Conservation (phyloP, 1,140 invertebrate species). For the Eriosoma lanigerum region DNA sequence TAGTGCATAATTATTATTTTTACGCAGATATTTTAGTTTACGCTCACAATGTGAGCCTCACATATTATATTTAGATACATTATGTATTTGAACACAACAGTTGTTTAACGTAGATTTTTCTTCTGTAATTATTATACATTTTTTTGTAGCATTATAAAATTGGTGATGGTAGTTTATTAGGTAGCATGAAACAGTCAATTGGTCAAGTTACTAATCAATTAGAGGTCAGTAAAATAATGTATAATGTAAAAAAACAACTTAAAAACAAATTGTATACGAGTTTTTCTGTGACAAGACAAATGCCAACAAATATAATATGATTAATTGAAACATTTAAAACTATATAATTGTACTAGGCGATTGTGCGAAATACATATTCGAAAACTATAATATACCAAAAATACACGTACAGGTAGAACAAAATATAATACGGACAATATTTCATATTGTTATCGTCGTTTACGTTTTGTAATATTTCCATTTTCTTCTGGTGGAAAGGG, state of each 20-base stretch:
- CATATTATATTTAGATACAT: no score
- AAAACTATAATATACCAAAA: no score
- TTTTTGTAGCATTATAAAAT: conserved; percentile 17
- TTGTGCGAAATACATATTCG: no score
- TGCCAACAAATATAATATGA: conserved; percentile 11
- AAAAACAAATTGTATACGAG: conserved; percentile 21
- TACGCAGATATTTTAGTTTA: not conserved
- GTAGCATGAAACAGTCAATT: not conserved
- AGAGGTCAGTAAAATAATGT: conserved; percentile 45
- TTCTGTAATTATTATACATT: conserved; percentile 20
- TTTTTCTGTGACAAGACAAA: conserved; percentile 5
- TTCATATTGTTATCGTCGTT: no score
- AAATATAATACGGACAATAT: no score
- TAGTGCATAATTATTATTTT: conserved; percentile 9
- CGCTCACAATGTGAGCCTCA: no score
- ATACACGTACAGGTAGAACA: no score
- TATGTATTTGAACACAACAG: not conserved
- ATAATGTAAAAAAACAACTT: not conserved
- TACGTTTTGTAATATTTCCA: no score
- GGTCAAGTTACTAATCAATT: conserved; percentile 16
- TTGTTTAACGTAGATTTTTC: conserved; percentile 11
- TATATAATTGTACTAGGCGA: no score
- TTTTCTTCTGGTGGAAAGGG: no score
- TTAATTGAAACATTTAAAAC: no score
- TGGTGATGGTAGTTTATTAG: conserved; percentile 35